phyloP scores from a whole-genome alignment of 2,888 invertebrate genomes.

The Leptothorax acervorum region DNA sequence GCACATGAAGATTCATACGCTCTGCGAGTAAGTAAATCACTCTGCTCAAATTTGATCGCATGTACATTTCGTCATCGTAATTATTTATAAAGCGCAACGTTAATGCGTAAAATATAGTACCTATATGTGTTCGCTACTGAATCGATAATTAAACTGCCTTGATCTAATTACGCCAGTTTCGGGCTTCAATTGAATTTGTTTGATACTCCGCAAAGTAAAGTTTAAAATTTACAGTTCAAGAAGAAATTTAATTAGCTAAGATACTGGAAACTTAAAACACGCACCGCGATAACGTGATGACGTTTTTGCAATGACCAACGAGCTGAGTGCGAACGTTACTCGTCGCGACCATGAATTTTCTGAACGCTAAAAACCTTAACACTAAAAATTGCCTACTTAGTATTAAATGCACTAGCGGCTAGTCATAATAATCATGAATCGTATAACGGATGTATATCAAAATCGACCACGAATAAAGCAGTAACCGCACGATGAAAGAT shows the following conservation, averaged over 20 bases:
- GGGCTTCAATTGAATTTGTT: not conserved
- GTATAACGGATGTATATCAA: constrained; percentile 34
- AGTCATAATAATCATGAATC: constrained; percentile 51
- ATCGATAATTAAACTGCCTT: not conserved
- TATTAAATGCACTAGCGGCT: constrained; percentile 60
- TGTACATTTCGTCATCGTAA: not conserved
- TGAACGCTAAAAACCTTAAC: constrained; percentile 62
- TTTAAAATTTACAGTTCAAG: not conserved
- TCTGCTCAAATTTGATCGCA: constrained; percentile 9
- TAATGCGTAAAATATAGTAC: not conserved
- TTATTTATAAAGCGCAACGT: not conserved
- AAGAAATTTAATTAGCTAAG: constrained; percentile 18
- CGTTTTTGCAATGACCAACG: not conserved
- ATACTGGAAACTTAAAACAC: not conserved
- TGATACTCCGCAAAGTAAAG: not conserved
- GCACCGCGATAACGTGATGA: not conserved
- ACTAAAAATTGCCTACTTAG: constrained; percentile 74
- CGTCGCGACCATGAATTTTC: constrained; percentile 53
- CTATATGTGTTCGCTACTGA: not conserved
- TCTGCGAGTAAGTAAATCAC: constrained; percentile 37
- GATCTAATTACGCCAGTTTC: not conserved
- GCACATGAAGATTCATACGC: constrained; percentile 70
- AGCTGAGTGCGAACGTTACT: constrained; percentile 18
- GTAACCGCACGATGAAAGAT: constrained; percentile 9
- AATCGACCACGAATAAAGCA: constrained; percentile 9